phyloP scores from a whole-genome alignment of 2,113 vertebrate species.

The Macheiramphus alcinus region DNA sequence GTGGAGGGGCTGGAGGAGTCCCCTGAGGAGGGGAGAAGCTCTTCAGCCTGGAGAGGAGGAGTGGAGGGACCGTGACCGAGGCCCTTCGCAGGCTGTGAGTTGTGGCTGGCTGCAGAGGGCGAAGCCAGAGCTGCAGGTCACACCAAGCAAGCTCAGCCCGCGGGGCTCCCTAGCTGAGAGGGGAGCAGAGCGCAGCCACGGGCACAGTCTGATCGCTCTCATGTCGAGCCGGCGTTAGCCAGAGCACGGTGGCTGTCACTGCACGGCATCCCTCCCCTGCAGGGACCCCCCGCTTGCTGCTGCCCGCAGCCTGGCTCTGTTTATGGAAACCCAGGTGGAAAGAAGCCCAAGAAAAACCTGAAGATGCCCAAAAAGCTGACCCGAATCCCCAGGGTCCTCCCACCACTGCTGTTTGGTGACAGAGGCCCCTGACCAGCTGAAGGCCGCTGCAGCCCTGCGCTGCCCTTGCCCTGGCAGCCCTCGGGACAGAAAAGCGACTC shows the following conservation, averaged over 20 bases:
- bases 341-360: background rate
- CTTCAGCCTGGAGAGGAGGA: background rate
- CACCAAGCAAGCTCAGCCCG: accelerated
- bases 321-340: background rate
- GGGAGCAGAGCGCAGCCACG: accelerated
- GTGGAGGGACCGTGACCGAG: background rate
- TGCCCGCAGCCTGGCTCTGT: background rate
- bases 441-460: background rate
- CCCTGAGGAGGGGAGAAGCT: background rate
- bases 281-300: background rate
- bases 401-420: background rate
- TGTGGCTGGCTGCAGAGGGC: accelerated
- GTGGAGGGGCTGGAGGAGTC: background rate
- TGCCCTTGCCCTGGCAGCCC: background rate
- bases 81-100: no score
- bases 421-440: background rate
- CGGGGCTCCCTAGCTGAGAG: accelerated
- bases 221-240: accelerated
- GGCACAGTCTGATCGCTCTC: background rate
- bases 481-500: accelerated
- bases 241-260: accelerated
- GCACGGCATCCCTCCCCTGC: accelerated
- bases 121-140: background rate
- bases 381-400: background rate
- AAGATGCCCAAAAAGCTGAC: background rate